phyloP scores from a whole-genome alignment of 2,888 invertebrate species.

The Sphaeridia pumilis region DNA sequence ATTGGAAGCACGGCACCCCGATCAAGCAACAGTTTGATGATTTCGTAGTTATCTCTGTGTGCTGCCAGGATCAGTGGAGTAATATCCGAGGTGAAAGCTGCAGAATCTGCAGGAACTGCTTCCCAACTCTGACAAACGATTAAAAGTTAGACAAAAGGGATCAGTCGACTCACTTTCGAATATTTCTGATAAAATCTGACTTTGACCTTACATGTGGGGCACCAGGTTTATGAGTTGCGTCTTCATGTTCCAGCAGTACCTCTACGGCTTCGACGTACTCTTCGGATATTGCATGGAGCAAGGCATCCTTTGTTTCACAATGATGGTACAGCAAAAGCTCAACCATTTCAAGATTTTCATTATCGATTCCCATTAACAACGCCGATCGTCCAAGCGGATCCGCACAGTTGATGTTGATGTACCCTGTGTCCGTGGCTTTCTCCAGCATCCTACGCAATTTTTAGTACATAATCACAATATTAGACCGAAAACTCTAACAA shows the following conservation, averaged over 20 bases:
- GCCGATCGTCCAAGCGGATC: slow-evolving; percentile 94
- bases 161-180: too few species aligned
- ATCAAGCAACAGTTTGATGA: slow-evolving; percentile 93
- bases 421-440: slow-evolving; percentile 59
- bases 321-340: slow-evolving; percentile 68
- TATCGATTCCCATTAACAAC: slow-evolving; percentile 94
- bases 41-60: slow-evolving; percentile 97
- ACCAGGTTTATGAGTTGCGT: slow-evolving; percentile 65
- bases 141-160: background rate
- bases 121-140: slow-evolving; percentile 97
- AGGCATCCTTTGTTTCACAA: slow-evolving; percentile 86
- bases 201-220: slow-evolving; percentile 65
- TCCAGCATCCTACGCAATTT: slow-evolving; percentile 66
- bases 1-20: slow-evolving; percentile 85
- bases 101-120: slow-evolving; percentile 76
- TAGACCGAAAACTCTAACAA: too few species aligned
- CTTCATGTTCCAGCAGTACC: slow-evolving; percentile 84
- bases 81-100: slow-evolving; percentile 94
- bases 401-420: slow-evolving; percentile 91
- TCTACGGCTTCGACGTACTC: slow-evolving; percentile 99
- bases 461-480: too few species aligned
- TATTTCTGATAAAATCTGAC: too few species aligned
- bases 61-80: slow-evolving; percentile 93
- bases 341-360: slow-evolving; percentile 96
- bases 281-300: slow-evolving; percentile 93